phyloP scores from a whole-genome alignment of 2,797 vertebrate species.

The Enteromius trimaculatus region DNA sequence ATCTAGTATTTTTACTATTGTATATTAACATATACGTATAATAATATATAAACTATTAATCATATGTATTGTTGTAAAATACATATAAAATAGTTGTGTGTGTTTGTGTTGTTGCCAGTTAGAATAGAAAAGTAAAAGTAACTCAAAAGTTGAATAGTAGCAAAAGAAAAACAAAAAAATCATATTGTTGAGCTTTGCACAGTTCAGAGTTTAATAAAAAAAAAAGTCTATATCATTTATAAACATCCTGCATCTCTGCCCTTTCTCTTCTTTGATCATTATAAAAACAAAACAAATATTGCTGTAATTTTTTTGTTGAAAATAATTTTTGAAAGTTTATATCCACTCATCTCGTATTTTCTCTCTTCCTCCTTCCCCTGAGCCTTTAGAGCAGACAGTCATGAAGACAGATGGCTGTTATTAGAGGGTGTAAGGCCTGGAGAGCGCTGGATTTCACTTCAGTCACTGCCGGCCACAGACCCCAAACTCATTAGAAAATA shows the following conservation, averaged over 20 bases:
- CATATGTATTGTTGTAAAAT: not conserved
- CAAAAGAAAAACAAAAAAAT: not conserved
- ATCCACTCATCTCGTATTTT: not conserved
- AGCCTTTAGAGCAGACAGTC: conserved; percentile 74
- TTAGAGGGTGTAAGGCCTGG: conserved; percentile 58
- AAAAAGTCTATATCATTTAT: not conserved
- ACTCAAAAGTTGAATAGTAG: not conserved
- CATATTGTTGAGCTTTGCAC: not conserved
- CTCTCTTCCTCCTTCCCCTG: conserved; percentile 53
- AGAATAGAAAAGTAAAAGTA: not conserved
- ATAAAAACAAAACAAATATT: conserved; percentile 4
- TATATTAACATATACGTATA: too few relatives aligned
- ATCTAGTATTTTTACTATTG: too few relatives aligned
- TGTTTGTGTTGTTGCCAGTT: not conserved
- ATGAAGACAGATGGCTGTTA: conserved; percentile 78
- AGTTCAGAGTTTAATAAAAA: not conserved
- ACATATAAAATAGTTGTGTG: not conserved
- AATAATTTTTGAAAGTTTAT: not conserved
- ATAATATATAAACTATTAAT: not conserved
- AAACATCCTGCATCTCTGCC: not conserved
- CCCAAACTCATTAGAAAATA: conserved; percentile 44
- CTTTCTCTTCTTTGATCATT: conserved; percentile 1
- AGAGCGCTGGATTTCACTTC: conserved; percentile 51
- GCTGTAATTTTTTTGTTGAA: not conserved
- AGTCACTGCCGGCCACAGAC: conserved; percentile 34